Evolutionary conservation across 2,888 invertebrate species (phyloP).

Genomic region (Xanthorhoe spadicearia): DNA sequence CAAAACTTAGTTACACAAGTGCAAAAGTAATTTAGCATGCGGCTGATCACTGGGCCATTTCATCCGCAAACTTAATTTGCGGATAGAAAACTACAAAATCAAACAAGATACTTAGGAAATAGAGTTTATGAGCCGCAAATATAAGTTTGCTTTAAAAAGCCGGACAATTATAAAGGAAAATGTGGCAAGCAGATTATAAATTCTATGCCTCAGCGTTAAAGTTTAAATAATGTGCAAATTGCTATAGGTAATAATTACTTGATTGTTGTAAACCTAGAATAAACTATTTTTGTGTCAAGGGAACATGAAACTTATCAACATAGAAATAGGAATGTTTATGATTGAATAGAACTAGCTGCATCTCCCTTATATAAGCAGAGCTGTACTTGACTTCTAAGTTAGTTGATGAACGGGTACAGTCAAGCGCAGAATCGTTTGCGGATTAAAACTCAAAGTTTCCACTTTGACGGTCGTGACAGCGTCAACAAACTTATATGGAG

Average conservation of each 20-base stretch:
- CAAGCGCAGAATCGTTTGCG: constrained; percentile 43
- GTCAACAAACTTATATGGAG: constrained; percentile 40
- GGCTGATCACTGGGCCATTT: constrained; percentile 14
- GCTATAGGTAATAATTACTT: constrained; percentile 35
- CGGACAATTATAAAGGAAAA: constrained; percentile 22
- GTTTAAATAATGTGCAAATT: constrained; percentile 27
- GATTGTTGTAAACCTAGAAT: constrained; percentile 29
- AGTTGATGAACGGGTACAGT: constrained; percentile 71
- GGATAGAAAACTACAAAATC: background rate
- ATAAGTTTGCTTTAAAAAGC: constrained; percentile 27
- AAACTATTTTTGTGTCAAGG: background rate
- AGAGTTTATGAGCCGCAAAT: constrained; percentile 17
- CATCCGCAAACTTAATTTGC: constrained; percentile 25
- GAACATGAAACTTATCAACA: constrained; percentile 17
- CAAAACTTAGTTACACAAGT: constrained; percentile 14
- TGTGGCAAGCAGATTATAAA: constrained; percentile 13
- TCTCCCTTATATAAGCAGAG: constrained; percentile 65
- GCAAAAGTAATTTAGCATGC: constrained; percentile 33
- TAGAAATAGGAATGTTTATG: constrained; percentile 20
- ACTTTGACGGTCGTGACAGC: constrained; percentile 30
- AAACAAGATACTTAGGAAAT: constrained; percentile 1
- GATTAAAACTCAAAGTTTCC: constrained; percentile 34
- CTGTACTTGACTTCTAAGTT: constrained; percentile 77
- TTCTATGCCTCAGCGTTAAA: constrained; percentile 22
- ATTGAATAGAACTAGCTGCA: constrained; percentile 29